Base-by-base conservation (phyloP, 2,113 vertebrate genomes). In the Camelus dromedarius region DNA sequence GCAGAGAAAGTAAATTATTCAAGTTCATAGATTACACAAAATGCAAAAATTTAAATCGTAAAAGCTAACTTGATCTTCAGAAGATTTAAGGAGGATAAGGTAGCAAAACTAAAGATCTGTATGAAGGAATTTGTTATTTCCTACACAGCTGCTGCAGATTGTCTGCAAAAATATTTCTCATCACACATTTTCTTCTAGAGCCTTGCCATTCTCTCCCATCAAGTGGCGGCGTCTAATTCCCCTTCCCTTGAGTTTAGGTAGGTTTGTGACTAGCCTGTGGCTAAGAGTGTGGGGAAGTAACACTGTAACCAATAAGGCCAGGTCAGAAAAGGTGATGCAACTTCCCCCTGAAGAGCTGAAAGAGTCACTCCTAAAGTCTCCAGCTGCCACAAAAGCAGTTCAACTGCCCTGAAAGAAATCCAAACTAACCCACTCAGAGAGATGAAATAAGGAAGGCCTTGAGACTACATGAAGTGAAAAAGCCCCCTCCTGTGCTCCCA, bases 31-130 rank as follows among this genome's bases (percentile, higher is more conserved):
- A 86, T 70, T 54, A 85, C 42, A 72, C 1, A 95, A 95, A 32
- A 82, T 62, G 6, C 10, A 95, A 35, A 76, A 88, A 96, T 64
- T 60, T 89, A 93, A 96, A 83, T 77, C 32, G 94, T 35, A 93
- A 97, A 96, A 84, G 81, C 50, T 94, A 96, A 88, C 35, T 89
- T 85, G 24, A 89, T 86, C 70, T 94, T 96, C 76, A 92, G 42
- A 96, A 93, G 60, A 95, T 48, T 62, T 86, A 93, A 72, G 15
- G 16, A 84, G 18, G 96, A 95, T 48, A 92, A 16, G 22, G 46
- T 54, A 79, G 66, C 26, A 96, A 93, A 89, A 85, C 60, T 92
- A 60, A 89, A 95, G 18, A 80, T 66, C 72, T 72, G 8, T 73
- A 91, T 69, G 46, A 93, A 3, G 1, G 48, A 60, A 84, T 50